phyloP scores from a whole-genome alignment of 2,113 vertebrate genomes.

The Garra rufa region DNA sequence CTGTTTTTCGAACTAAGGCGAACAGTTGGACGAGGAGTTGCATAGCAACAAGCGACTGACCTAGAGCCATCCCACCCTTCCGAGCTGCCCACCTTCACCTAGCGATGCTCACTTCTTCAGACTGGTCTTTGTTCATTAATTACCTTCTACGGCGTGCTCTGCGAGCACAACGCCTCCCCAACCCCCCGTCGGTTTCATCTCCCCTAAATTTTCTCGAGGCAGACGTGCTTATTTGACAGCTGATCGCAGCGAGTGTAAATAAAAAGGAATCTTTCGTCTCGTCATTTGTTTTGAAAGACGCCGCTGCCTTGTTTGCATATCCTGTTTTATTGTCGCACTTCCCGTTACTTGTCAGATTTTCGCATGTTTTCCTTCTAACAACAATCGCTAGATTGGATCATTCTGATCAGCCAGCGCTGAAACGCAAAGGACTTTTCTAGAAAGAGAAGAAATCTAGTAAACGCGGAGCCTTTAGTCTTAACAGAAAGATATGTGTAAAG shows the following conservation, averaged over 20 bases:
- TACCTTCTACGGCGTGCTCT: constrained; percentile 46
- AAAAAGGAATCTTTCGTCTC: constrained; percentile 47
- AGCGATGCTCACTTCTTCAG: constrained; percentile 53
- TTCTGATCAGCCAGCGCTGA: neutral
- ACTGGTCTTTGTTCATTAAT: constrained; percentile 58
- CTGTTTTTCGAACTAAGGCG: constrained; percentile 47
- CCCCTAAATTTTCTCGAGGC: constrained; percentile 23
- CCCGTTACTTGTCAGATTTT: constrained; percentile 18
- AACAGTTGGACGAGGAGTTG: constrained; percentile 70
- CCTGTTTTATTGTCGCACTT: constrained; percentile 33
- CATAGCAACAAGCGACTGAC: constrained; percentile 81
- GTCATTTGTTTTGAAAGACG: constrained; percentile 34
- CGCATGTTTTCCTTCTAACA: neutral
- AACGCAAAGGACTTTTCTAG: neutral
- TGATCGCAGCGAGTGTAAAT: constrained; percentile 47
- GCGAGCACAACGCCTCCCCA: constrained; percentile 39
- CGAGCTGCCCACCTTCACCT: constrained; percentile 54
- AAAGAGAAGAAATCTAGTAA: constrained; percentile 18
- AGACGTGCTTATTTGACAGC: constrained; percentile 47
- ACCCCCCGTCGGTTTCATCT: constrained; percentile 6
- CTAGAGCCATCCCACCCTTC: constrained; percentile 69
- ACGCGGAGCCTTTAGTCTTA: constrained; percentile 10
- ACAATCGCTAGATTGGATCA: neutral
- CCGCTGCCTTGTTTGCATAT: constrained; percentile 44
- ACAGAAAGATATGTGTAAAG: neutral